Percentiles rank a stretch among this genome's conserved stretches.
phyloP scores from a whole-genome alignment of 2,888 invertebrate genomes.

The Andrena minutula region DNA sequence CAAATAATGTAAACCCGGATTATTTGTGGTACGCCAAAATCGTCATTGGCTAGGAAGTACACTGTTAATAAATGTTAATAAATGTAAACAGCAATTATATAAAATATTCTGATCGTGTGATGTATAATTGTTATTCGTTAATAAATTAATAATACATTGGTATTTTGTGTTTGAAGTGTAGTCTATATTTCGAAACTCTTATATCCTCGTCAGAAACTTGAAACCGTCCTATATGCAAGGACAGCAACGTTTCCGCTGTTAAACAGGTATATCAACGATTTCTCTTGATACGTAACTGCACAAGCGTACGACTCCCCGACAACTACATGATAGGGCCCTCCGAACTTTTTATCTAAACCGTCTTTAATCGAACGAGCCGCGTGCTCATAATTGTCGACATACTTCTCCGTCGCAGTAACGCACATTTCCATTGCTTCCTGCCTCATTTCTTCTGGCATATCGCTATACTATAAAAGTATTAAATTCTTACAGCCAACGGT shows the following conservation, averaged over 20 bases:
- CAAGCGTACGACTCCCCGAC: conserved; percentile 98
- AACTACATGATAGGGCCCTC: conserved; percentile 92
- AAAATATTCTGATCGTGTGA: too few relatives aligned
- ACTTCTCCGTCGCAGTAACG: conserved; percentile 97
- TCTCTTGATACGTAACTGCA: conserved; percentile 96
- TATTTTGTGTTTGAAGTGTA: neutral
- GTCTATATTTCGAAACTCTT: neutral
- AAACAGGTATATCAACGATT: conserved; percentile 94
- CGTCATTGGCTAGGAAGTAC: too few relatives aligned
- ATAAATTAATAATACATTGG: too few relatives aligned
- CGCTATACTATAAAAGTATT: conserved; percentile 81
- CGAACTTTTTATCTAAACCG: conserved; percentile 97
- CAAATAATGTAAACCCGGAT: too few relatives aligned
- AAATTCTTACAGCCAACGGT: neutral
- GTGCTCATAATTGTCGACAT: conserved; percentile 91
- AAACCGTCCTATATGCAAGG: conserved; percentile 79
- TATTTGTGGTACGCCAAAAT: too few relatives aligned
- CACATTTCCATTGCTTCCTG: conserved; percentile 95
- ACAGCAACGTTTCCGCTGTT: conserved; percentile 95
- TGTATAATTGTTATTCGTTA: too few relatives aligned
- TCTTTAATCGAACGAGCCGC: conserved; percentile 98
- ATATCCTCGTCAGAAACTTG: conserved; percentile 58
- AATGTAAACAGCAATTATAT: too few relatives aligned
- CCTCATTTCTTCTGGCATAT: conserved; percentile 97
- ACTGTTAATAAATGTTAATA: too few relatives aligned